Conservation (phyloP, 2,797 vertebrate genomes). For the Phrynocephalus vlangalii region DNA sequence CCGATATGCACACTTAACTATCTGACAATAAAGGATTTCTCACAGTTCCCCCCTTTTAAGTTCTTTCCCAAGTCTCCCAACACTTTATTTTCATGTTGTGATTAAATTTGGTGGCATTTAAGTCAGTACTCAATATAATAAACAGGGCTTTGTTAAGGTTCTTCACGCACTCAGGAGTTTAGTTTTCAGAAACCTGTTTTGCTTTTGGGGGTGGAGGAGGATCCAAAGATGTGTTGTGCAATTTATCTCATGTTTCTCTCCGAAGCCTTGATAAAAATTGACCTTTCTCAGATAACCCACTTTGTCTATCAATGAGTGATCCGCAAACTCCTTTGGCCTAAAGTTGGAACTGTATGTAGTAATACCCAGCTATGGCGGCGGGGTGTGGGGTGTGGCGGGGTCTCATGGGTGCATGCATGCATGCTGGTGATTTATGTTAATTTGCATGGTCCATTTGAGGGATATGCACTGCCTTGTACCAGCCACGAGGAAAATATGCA, state of each 20-base stretch:
- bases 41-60: too few species aligned
- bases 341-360: background rate
- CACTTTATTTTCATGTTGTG: background rate
- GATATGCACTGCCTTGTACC: too few species aligned
- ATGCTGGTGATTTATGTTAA: background rate
- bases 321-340: background rate
- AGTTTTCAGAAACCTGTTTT: background rate
- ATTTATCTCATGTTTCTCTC: background rate
- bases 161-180: too few species aligned
- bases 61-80: background rate
- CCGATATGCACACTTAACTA: background rate
- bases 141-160: background rate
- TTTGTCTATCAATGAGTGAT: background rate
- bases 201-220: background rate
- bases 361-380: too few species aligned
- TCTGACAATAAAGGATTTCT: background rate
- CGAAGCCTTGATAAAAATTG: background rate
- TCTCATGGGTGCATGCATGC: background rate
- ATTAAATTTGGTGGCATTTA: slow-evolving; percentile 38
- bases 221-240: background rate
- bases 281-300: background rate
- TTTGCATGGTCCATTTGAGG: too few species aligned
- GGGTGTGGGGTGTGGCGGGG: too few species aligned
- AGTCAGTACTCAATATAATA: background rate
- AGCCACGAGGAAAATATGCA: background rate